Conservation (phyloP, 2,888 invertebrate genomes). For the Isoperla grammatica region DNA sequence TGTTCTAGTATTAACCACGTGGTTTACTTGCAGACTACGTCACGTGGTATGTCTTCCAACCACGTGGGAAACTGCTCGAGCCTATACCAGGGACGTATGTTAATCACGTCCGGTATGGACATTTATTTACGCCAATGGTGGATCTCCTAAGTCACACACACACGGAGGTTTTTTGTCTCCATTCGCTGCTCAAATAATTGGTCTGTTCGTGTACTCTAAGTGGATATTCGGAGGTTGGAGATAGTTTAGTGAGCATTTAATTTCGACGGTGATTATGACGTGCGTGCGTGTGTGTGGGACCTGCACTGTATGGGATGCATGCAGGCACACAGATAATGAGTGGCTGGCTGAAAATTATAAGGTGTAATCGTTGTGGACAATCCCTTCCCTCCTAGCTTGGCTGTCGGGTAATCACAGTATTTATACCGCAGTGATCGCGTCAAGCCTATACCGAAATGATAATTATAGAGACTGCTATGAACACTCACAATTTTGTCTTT, state of each 20-base stretch:
- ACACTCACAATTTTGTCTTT: conserved; percentile 11
- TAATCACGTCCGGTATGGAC: no score
- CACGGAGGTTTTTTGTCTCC: no score
- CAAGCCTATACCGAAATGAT: conserved; percentile 14
- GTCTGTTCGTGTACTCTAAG: no score
- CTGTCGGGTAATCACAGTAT: conserved; percentile 14
- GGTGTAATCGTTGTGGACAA: conserved; percentile 13
- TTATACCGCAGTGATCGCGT: not conserved
- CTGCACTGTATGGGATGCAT: conserved; percentile 2
- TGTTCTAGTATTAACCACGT: no score
- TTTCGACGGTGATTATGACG: conserved; percentile 8
- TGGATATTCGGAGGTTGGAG: not conserved
- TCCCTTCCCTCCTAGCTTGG: conserved; percentile 4
- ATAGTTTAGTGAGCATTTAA: conserved; percentile 17
- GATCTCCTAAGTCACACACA: no score
- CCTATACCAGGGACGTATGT: no score
- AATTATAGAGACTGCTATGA: conserved; percentile 3
- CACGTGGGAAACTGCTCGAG: no score
- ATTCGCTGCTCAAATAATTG: no score
- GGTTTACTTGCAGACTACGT: no score
- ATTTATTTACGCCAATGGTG: no score
- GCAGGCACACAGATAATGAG: conserved; percentile 2
- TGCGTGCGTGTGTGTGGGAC: conserved; percentile 1
- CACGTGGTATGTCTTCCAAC: no score
- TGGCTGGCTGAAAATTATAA: conserved; percentile 2